phyloP scores from a whole-genome alignment of 1,140 invertebrate species.

The Arctopsyche grandis region DNA sequence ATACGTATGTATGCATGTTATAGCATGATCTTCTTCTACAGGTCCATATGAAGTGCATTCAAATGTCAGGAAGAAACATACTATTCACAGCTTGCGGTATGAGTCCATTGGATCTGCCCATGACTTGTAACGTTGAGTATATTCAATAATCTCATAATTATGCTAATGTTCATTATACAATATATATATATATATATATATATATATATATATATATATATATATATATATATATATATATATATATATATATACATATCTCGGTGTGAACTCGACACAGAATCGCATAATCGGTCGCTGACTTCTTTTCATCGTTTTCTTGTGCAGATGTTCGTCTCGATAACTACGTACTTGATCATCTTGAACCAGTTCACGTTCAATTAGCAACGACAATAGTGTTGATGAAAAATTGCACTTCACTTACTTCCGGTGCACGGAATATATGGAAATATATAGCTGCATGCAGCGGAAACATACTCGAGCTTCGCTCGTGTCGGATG shows the following conservation, averaged over 20 bases:
- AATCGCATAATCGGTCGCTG: neutral
- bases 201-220: too few species aligned
- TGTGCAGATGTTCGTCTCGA: slow-evolving; percentile 30
- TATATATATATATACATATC: too few species aligned
- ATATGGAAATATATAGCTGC: too few species aligned
- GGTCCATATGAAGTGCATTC: neutral
- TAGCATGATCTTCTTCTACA: neutral
- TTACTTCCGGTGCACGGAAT: too few species aligned
- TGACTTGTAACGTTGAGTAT: neutral
- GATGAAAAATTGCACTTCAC: too few species aligned
- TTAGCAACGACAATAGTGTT: neutral
- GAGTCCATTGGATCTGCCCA: neutral
- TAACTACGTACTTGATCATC: slow-evolving; percentile 33
- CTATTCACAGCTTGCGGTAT: neutral
- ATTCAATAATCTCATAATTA: neutral
- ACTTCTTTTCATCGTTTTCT: slow-evolving; percentile 1
- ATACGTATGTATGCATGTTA: neutral
- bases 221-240: too few species aligned
- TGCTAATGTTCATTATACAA: too few species aligned
- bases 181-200: too few species aligned
- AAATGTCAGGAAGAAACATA: neutral
- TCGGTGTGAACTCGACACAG: too few species aligned
- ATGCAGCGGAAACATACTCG: too few species aligned
- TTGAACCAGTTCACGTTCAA: slow-evolving; percentile 29
- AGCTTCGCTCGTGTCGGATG: too few species aligned